Evolutionary conservation across 1,140 invertebrate species (phyloP).

Genomic region (Papilio polyxenes): DNA sequence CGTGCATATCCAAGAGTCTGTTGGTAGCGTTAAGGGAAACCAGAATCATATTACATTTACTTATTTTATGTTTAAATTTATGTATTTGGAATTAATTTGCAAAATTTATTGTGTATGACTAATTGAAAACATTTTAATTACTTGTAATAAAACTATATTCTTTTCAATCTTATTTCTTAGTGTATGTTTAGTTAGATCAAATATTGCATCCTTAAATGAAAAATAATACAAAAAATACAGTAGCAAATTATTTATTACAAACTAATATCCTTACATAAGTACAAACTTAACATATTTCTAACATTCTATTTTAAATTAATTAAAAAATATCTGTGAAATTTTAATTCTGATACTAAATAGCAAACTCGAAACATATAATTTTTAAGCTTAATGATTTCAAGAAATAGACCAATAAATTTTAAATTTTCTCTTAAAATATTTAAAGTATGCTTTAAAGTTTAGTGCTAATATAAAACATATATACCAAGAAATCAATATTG

Average conservation of each 20-base stretch:
- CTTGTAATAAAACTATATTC: neutral
- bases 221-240: neutral
- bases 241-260: neutral
- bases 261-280: neutral
- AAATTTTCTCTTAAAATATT: neutral
- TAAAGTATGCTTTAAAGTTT: neutral
- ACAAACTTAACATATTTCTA: neutral
- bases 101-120: neutral
- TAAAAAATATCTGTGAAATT: neutral
- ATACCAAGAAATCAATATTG: neutral
- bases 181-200: too few relatives aligned
- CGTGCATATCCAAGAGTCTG: constrained; percentile 65
- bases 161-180: too few relatives aligned
- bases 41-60: constrained; percentile 29
- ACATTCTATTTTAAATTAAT: neutral
- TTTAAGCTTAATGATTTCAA: neutral
- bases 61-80: neutral
- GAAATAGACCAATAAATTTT: neutral
- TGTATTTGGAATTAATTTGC: neutral
- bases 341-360: neutral
- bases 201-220: neutral
- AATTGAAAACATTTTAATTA: neutral
- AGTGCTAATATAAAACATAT: neutral
- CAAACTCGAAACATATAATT: neutral
- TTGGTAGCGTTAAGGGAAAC: constrained; percentile 48